Evolutionary conservation across 2,113 vertebrate species (phyloP), one percentile per base, ranked within the genome.

Genomic region (Xenopus borealis): DNA sequence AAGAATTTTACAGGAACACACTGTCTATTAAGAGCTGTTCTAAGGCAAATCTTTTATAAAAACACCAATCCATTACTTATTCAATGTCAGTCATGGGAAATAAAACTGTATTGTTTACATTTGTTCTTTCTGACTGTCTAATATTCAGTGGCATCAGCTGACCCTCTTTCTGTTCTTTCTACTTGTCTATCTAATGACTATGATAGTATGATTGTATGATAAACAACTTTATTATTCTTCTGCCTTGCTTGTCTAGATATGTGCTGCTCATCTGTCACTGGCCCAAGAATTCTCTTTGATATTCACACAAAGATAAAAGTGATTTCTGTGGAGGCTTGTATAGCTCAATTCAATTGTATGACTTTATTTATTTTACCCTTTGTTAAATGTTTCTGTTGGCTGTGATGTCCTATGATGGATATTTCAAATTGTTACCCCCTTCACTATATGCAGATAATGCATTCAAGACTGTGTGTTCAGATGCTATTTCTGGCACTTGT

Each of bases 351-450:
- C n/a, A n/a, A n/a, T n/a, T n/a, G 19, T 47, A 81, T 0, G 70
- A 78, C 52, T 83, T 82, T 1, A 79, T 69, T 2, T 19, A 47
- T 7, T 85, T 83, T 20, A 71, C 52, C 11, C 79, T 74, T 0
- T 71, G 2, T 1, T 78, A 82, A 5, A 10, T 72, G 47, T 85
- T 80, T 40, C 59, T 84, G 18, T 66, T 84, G 18, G 80, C 81
- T 0, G 59, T 79, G 0, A 85, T 84, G 82, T 80, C 81, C 0
- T 77, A 80, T 44, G 83, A 83, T 71, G 10, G 83, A 81, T 3
- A 72, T 78, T 44, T 80, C 82, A 66, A 80, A 84, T 46, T 83
- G 76, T n/a, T 75, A 18, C 13, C 84, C 80, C 8, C 79, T 82
- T 9, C 80, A 79, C 47, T 84, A 83, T 5, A 18, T 50, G 5